Evolutionary conservation across 37 sponge, comb jelly and placozoan genomes (phyloP).

Genomic region (Aplysina aerophoba): DNA sequence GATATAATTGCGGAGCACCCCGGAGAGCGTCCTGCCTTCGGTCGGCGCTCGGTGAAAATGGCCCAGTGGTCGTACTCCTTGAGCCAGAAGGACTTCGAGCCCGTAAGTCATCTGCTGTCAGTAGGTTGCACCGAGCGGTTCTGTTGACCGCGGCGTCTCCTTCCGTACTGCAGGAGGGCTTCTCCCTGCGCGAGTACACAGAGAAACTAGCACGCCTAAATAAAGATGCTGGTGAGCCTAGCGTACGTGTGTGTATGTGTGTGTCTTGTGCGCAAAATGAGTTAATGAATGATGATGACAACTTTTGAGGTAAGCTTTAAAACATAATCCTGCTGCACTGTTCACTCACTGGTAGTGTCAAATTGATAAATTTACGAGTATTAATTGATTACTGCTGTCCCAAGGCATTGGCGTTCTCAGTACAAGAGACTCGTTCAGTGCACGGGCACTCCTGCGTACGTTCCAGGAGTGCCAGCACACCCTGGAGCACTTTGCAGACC

Average conservation of each 20-base stretch:
- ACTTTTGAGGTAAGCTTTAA: no score
- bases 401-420: slow-evolving; percentile 24
- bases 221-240: slow-evolving; percentile 47
- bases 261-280: no score
- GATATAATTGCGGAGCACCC: slow-evolving; percentile 1
- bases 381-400: no score
- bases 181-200: slow-evolving; percentile 67
- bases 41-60: neutral
- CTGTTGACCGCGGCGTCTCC: neutral
- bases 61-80: slow-evolving; percentile 21
- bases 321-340: no score
- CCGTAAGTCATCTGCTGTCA: slow-evolving; percentile 39
- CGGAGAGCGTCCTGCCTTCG: no score
- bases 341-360: no score
- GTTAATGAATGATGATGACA: no score
- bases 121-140: neutral
- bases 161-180: slow-evolving; percentile 48
- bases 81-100: slow-evolving; percentile 65
- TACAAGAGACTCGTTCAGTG: neutral
- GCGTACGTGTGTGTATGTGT: no score
- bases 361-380: no score
- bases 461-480: slow-evolving; percentile 55
- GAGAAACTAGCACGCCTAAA: slow-evolving; percentile 67
- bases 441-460: slow-evolving; percentile 21
- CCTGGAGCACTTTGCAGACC: slow-evolving; percentile 64